Conservation (phyloP, 2,797 vertebrate species). For the Dendrocincla tyrannina region DNA sequence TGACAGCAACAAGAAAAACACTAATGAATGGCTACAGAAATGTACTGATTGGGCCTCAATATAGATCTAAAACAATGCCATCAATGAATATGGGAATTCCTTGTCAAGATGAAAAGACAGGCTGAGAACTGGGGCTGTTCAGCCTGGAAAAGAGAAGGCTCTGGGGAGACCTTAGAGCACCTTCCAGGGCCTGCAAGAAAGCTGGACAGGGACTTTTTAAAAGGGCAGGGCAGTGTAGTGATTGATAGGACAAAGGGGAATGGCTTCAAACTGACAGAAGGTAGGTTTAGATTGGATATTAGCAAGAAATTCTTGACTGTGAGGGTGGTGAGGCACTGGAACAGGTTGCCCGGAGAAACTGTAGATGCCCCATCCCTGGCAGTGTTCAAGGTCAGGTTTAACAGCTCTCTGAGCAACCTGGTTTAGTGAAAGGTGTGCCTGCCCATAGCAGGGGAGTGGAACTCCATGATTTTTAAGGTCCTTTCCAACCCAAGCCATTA, state of each 20-base stretch:
- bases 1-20: neutral
- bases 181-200: neutral
- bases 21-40: neutral
- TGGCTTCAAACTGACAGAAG: neutral
- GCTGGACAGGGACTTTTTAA: neutral
- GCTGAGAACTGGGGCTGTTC: neutral
- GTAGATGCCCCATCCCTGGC: neutral
- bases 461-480: neutral
- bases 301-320: neutral
- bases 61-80: neutral
- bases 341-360: neutral
- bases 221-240: neutral
- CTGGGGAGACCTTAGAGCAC: neutral
- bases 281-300: neutral
- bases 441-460: rapidly evolving
- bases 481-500: neutral
- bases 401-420: neutral
- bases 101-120: neutral
- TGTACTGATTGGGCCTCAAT: neutral
- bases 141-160: neutral
- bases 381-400: neutral
- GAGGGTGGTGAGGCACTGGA: neutral
- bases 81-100: neutral
- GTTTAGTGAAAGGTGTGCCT: neutral
- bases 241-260: neutral